These are phyloP conservation scores for Clarias fuscus DNA, from an alignment of 2,797 vertebrate species.

Conservation along the genomic window DNA sequence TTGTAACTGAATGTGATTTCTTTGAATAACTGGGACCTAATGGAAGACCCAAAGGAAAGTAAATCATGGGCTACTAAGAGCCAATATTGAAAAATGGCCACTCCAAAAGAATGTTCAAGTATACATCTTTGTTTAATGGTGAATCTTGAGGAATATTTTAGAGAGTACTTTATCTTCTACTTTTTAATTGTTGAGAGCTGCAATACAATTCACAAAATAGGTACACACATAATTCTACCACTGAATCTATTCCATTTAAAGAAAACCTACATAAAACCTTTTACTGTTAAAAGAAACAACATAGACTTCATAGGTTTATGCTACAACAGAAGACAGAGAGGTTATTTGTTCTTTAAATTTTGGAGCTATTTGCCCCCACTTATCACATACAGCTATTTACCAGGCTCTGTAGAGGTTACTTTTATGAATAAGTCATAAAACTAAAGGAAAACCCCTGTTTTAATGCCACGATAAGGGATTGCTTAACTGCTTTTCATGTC, in stretches of 20 bases:
- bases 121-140: constrained; percentile 19
- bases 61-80: constrained; percentile 3
- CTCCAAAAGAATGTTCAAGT: constrained; percentile 22
- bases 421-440: constrained; percentile 28
- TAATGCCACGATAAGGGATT: constrained; percentile 45
- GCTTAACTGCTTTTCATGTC: neutral
- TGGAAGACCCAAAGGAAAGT: constrained; percentile 7
- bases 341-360: constrained; percentile 44
- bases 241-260: constrained; percentile 49
- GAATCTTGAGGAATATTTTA: constrained; percentile 41
- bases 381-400: constrained; percentile 33
- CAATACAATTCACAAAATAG: constrained; percentile 60
- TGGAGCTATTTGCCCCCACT: constrained; percentile 16
- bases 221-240: constrained; percentile 57
- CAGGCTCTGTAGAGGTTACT: constrained; percentile 38
- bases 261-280: constrained; percentile 48
- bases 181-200: constrained; percentile 56
- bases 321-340: constrained; percentile 40
- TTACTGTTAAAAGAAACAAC: constrained; percentile 51
- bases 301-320: constrained; percentile 40
- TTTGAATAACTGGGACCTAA: neutral
- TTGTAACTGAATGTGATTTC: neutral
- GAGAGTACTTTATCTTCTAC: constrained; percentile 7
- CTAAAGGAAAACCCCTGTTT: constrained; percentile 25
- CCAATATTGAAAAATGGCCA: constrained; percentile 19